phyloP scores from a whole-genome alignment of 2,888 invertebrate genomes.

The Bellardia bayeri region DNA sequence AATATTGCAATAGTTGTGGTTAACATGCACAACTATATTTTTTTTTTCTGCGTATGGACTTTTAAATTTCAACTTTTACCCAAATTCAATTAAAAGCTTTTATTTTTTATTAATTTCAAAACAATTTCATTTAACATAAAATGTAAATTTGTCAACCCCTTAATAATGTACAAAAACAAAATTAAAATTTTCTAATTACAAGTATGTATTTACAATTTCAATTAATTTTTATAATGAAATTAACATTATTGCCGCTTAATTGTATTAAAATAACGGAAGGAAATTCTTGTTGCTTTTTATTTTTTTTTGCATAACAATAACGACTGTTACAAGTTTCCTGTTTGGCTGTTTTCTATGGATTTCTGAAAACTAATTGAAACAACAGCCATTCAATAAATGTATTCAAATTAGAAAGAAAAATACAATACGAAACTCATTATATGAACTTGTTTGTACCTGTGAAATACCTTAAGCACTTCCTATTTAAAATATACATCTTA shows the following conservation, averaged over 20 bases:
- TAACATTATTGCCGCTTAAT: conserved; percentile 21
- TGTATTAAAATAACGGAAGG: conserved; percentile 26
- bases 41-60: too few species aligned
- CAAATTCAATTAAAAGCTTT: too few species aligned
- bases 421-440: background rate
- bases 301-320: background rate
- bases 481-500: conserved; percentile 13
- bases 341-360: background rate
- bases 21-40: too few species aligned
- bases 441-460: background rate
- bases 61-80: too few species aligned
- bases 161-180: background rate
- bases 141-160: background rate
- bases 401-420: background rate
- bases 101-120: too few species aligned
- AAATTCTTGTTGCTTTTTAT: background rate
- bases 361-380: too few species aligned
- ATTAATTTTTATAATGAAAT: background rate
- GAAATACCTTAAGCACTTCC: conserved; percentile 21
- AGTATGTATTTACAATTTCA: background rate
- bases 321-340: background rate
- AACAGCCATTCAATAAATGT: background rate
- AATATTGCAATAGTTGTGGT: too few species aligned
- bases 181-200: background rate
- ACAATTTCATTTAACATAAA: too few species aligned